Conservation (phyloP, 2,888 invertebrate species). For the Mayetiola destructor region DNA sequence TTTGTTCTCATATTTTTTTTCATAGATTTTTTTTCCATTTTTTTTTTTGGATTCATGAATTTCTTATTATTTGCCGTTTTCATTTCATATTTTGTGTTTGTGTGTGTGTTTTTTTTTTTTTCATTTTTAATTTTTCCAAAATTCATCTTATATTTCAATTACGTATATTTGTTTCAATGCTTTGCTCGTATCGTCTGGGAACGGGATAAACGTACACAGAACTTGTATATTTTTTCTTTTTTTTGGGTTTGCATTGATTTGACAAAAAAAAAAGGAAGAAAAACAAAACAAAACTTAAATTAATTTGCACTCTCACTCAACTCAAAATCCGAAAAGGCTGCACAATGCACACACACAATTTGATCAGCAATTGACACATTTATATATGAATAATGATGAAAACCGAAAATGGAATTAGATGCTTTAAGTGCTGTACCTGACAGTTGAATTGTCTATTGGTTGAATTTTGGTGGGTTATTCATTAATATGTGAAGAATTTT, state of each 20-base stretch:
- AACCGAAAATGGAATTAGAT: too few relatives aligned
- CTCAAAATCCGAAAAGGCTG: too few relatives aligned
- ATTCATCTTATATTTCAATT: conserved; percentile 18
- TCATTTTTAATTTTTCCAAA: not conserved
- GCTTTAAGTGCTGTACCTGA: too few relatives aligned
- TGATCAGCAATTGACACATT: too few relatives aligned
- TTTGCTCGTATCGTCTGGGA: not conserved
- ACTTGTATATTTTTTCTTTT: not conserved
- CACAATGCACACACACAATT: too few relatives aligned
- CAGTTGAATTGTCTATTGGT: too few relatives aligned
- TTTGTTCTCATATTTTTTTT: conserved; percentile 15
- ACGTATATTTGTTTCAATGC: conserved; percentile 18
- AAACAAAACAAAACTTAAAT: too few relatives aligned
- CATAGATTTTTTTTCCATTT: conserved; percentile 8
- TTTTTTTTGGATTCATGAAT: conserved; percentile 16
- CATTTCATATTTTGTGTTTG: conserved; percentile 18
- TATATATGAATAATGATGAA: too few relatives aligned
- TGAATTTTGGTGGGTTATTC: too few relatives aligned
- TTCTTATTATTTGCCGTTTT: conserved; percentile 10
- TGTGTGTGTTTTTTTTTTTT: conserved; percentile 15
- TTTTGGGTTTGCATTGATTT: conserved; percentile 9
- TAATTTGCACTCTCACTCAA: too few relatives aligned
- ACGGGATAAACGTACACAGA: not conserved
- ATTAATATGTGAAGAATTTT: too few relatives aligned
- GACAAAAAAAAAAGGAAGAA: too few relatives aligned